These are phyloP conservation scores for Ammospiza nelsoni DNA, from an alignment of 2,113 vertebrate species.

Conservation along the genomic window DNA sequence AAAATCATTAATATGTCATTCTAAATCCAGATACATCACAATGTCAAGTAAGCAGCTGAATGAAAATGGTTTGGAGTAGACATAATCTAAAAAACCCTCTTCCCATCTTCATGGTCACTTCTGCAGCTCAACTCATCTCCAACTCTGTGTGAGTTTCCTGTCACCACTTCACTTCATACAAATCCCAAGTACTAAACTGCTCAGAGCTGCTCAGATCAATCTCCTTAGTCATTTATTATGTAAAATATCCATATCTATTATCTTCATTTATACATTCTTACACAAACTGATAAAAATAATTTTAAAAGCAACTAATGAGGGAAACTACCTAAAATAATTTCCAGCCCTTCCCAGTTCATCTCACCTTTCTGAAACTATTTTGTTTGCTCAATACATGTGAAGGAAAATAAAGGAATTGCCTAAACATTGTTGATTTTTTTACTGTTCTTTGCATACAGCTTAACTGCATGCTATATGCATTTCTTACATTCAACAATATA, in stretches of 20 bases:
- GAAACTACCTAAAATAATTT: neutral
- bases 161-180: neutral
- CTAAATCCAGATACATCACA: neutral
- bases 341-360: neutral
- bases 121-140: neutral
- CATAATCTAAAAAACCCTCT: neutral
- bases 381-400: neutral
- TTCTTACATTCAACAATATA: neutral
- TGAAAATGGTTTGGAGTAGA: neutral
- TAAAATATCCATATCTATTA: neutral
- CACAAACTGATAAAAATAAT: neutral
- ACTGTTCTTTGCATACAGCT: neutral
- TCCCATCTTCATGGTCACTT: neutral
- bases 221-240: neutral
- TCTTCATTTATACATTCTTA: neutral
- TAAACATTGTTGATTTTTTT: neutral
- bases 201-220: neutral
- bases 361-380: neutral
- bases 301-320: neutral
- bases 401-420: neutral
- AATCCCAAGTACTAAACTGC: neutral
- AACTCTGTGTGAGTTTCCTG: neutral
- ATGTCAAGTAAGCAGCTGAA: neutral
- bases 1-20: neutral
- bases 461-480: neutral